phyloP scores from a whole-genome alignment of 2,113 vertebrate genomes.

The Xiphophorus maculatus region DNA sequence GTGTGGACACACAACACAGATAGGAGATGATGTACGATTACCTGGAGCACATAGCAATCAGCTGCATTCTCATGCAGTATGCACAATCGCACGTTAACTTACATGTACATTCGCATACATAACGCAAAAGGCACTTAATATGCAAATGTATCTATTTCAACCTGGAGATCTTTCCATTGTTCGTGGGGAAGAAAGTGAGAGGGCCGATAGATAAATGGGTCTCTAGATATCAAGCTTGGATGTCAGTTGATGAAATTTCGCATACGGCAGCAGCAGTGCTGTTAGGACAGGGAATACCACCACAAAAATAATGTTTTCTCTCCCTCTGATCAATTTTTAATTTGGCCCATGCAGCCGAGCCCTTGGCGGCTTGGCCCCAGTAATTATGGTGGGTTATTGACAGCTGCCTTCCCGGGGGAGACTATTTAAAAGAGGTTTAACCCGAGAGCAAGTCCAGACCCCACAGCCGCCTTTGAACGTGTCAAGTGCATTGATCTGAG shows the following conservation, averaged over 20 bases:
- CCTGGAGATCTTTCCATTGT: conserved; percentile 55
- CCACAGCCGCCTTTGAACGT: conserved; percentile 87
- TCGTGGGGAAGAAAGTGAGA: conserved; percentile 42
- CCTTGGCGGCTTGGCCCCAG: conserved; percentile 81
- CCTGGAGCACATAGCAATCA: conserved; percentile 71
- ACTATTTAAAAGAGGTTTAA: conserved; percentile 94
- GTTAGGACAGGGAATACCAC: conserved; percentile 77
- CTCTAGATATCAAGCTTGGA: conserved; percentile 60
- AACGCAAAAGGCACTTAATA: conserved; percentile 62
- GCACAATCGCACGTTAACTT: conserved; percentile 30
- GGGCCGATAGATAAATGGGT: conserved; percentile 67
- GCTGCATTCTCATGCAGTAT: conserved; percentile 65
- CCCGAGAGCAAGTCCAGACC: conserved; percentile 87
- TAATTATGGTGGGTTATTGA: conserved; percentile 95
- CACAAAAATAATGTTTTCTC: conserved; percentile 83
- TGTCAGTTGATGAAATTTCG: conserved; percentile 70
- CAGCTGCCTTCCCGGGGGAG: conserved; percentile 85
- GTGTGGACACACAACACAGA: conserved; percentile 48
- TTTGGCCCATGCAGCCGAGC: conserved; percentile 77
- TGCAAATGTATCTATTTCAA: conserved; percentile 68
- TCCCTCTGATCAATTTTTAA: conserved; percentile 85
- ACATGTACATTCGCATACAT: conserved; percentile 27
- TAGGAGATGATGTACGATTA: conserved; percentile 69
- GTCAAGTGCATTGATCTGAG: conserved; percentile 90
- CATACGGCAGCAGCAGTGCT: conserved; percentile 63